Evolutionary conservation across 2,888 invertebrate genomes (phyloP).

Genomic region (Cephus sareptanus): DNA sequence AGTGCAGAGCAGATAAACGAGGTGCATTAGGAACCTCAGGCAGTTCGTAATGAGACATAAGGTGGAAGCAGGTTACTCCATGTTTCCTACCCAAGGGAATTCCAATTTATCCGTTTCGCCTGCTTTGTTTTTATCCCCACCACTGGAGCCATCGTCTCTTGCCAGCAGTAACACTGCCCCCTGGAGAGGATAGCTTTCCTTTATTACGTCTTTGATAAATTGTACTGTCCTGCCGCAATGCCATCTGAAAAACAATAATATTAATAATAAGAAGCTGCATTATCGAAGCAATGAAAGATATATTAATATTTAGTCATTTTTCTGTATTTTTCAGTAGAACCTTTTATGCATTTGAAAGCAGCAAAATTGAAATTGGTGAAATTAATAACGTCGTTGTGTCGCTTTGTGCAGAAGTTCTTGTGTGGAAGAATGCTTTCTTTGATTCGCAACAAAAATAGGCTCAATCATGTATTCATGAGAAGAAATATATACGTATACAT

Average conservation of each 20-base stretch:
- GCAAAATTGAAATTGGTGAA: background rate
- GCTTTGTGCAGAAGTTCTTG: no score
- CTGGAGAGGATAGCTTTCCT: background rate
- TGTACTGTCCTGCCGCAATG: background rate
- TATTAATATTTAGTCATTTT: no score
- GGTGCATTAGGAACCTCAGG: background rate
- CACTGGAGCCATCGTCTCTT: background rate
- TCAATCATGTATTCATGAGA: background rate
- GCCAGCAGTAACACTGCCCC: background rate
- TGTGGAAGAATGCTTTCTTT: background rate
- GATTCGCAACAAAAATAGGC: background rate
- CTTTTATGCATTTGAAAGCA: background rate
- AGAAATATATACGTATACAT: background rate
- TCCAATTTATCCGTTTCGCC: conserved; percentile 3
- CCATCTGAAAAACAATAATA: background rate
- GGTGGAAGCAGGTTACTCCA: background rate
- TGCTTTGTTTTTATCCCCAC: background rate
- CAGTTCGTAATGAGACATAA: background rate
- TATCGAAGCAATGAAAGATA: background rate
- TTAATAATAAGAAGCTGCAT: background rate
- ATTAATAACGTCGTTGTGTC: no score
- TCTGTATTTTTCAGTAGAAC: no score
- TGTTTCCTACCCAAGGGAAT: background rate
- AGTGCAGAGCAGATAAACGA: background rate
- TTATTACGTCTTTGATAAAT: background rate